Evolutionary conservation across 1,140 invertebrate species (phyloP), one percentile per base, ranked within the genome.

Genomic region (Helicorthomorpha holstii): DNA sequence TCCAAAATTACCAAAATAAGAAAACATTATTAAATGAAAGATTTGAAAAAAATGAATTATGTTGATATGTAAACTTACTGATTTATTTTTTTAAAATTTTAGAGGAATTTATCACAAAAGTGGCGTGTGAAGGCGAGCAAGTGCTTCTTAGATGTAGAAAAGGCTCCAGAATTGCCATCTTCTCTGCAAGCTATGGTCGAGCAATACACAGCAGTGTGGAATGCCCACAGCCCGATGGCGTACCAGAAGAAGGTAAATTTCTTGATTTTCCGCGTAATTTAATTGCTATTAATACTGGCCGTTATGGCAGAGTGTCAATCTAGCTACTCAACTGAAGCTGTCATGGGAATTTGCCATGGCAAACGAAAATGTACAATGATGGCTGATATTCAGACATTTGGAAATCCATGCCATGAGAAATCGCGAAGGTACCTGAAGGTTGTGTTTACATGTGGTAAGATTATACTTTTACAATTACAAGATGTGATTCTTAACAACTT

Each of bases 391-490:
- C 77, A 82, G 49, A 85, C 85, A 51, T 93, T 92, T 65, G 85
- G 85, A 23, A 82, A 80, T 59, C 87, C 88, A 0, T 93, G 88
- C 64, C 7, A 7, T 34, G 74, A 78, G 49, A 80, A 84, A 49
- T 87, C 85, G 56, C 75, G 81, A 52, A 87, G 87, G 69, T 93
- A 93, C 69, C 76, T 94, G 56, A 88, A 85, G 72, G 83, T 91
- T 55, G 82, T 89, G 57, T 92, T 91, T 69, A 89, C 87, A 25
- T 95, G 89, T 69, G 88, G 90, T 95, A 72, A 85, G n/a, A n/a
- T n/a, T n/a, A n/a, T n/a, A n/a, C n/a, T n/a, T n/a, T n/a, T n/a
- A n/a, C n/a, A n/a, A n/a, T n/a, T n/a, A n/a, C n/a, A n/a, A n/a
- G n/a, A n/a, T n/a, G n/a, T n/a, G n/a, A n/a, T n/a, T n/a, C n/a